phyloP scores from a whole-genome alignment of 2,888 invertebrate genomes.

The Halocaridina rubra region DNA sequence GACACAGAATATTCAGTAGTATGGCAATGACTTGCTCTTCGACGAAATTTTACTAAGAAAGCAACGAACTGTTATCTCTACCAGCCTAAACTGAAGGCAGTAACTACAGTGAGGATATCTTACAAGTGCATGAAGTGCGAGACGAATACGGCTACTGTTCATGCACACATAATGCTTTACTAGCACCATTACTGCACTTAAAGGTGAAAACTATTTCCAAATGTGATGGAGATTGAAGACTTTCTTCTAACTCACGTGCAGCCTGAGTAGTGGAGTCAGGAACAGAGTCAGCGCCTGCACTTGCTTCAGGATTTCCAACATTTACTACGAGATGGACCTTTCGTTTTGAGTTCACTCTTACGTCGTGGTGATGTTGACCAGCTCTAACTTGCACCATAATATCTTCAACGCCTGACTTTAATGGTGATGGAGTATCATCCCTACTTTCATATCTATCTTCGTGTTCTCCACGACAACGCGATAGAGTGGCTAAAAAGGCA shows the following conservation, averaged over 20 bases:
- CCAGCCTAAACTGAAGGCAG: too few species aligned
- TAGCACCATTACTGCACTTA: too few species aligned
- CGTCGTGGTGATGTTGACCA: conserved; percentile 48
- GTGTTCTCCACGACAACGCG: conserved; percentile 31
- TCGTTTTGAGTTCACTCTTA: conserved; percentile 35
- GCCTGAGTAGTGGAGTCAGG: conserved; percentile 22
- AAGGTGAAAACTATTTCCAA: too few species aligned
- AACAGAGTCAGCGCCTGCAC: conserved; percentile 33
- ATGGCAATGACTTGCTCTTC: too few species aligned
- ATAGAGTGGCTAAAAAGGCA: conserved; percentile 44
- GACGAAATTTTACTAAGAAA: too few species aligned
- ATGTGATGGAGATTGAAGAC: too few species aligned
- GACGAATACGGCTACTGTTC: too few species aligned
- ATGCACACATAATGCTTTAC: too few species aligned
- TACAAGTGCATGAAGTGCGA: too few species aligned
- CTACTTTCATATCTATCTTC: not conserved
- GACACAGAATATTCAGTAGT: too few species aligned
- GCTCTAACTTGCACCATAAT: conserved; percentile 56
- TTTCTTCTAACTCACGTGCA: not conserved
- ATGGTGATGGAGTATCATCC: not conserved
- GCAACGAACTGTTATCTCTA: too few species aligned
- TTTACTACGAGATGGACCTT: conserved; percentile 46
- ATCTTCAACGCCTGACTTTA: not conserved
- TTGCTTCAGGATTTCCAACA: conserved; percentile 29
- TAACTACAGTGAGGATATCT: too few species aligned